A percentile compares a stretch with the other conserved stretches of the same genome.
Conservation (phyloP, 2,888 invertebrate genomes). For the Poecilobothrus nobilitatus region DNA sequence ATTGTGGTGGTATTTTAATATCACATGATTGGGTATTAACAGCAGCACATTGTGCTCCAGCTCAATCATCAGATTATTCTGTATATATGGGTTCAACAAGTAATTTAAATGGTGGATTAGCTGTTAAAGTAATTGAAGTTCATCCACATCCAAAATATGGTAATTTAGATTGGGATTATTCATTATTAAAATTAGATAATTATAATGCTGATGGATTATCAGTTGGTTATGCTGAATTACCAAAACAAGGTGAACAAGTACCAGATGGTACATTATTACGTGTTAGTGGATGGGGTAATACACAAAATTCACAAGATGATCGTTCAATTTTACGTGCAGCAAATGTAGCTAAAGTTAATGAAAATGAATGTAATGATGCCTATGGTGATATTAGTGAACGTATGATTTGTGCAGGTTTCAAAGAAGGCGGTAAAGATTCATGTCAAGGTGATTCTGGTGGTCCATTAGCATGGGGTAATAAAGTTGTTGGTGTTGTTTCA, state of each 20-base stretch:
- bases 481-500: slow-evolving; percentile 39
- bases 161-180: slow-evolving; percentile 41
- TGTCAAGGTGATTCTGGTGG: slow-evolving; percentile 44
- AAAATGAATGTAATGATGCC: slow-evolving; percentile 27
- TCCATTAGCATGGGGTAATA: slow-evolving; percentile 31
- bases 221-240: slow-evolving; percentile 30
- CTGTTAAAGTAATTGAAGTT: slow-evolving; percentile 31
- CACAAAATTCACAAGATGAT: slow-evolving; percentile 28
- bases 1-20: slow-evolving; percentile 46
- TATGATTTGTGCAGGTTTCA: slow-evolving; percentile 35
- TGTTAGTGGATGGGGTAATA: slow-evolving; percentile 41
- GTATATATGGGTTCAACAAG: slow-evolving; percentile 40
- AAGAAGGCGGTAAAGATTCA: slow-evolving; percentile 33
- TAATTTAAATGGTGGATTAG: slow-evolving; percentile 37
- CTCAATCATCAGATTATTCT: slow-evolving; percentile 23
- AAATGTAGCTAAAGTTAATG: slow-evolving; percentile 33
- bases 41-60: slow-evolving; percentile 43
- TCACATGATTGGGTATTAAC: slow-evolving; percentile 36
- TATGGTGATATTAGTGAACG: slow-evolving; percentile 34
- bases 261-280: slow-evolving; percentile 30
- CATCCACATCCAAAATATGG: slow-evolving; percentile 36
- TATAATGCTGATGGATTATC: slow-evolving; percentile 29
- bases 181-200: slow-evolving; percentile 37
- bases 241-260: slow-evolving; percentile 25
- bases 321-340: slow-evolving; percentile 28